Evolutionary conservation across 1,140 invertebrate species (phyloP), one percentile per base, ranked within the genome.

Genomic region (Zaprionus gabonicus): DNA sequence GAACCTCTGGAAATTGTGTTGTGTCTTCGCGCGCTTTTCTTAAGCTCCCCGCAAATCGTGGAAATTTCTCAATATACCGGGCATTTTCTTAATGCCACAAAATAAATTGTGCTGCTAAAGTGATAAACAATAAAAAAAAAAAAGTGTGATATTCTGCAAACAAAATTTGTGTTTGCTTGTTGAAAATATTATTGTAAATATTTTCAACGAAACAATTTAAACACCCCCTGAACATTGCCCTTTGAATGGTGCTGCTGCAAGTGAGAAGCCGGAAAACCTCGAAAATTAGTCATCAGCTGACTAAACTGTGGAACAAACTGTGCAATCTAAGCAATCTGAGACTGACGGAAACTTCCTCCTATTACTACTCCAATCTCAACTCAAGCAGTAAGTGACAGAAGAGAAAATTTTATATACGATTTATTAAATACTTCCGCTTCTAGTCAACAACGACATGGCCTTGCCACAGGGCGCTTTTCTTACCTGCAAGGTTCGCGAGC

Each of bases 401-500:
- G 0, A n/a, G 4, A 17, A 17, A n/a, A 10, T 25, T 25, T 1
- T 0, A 51, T 3, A 1, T 20, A 25, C 1, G 3, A 17, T 10
- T 49, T 23, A 12, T 17, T 49, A 0, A 46, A 12, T 31, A 31
- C 31, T 56, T 56, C 13, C 4, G 6, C 9, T 6, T 13, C 10
- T 44, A 90, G 80, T 73, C 62, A 13, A 56, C 20, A 72, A 0
- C 31, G 9, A 80, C 17, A 91, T 95, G 95, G 92, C 94, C 17
- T 91, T 95, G 65, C 94, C 94, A 0, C 95, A 95, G 74, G 93
- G 93, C 71, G 94, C 93, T 25, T 95, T 94, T 78, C 93, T 94
- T 4, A 93, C 92, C n/a, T 91, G 93, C 56, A 95, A 95, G 93
- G 82, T 95, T 20, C 94, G 94, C 3, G 83, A 92, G 63, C 93